Percentiles rank a stretch among this genome's conserved stretches.
These are phyloP conservation scores for Hippoglossus hippoglossus DNA, from an alignment of 2,797 vertebrate species.

Conservation along the genomic window DNA sequence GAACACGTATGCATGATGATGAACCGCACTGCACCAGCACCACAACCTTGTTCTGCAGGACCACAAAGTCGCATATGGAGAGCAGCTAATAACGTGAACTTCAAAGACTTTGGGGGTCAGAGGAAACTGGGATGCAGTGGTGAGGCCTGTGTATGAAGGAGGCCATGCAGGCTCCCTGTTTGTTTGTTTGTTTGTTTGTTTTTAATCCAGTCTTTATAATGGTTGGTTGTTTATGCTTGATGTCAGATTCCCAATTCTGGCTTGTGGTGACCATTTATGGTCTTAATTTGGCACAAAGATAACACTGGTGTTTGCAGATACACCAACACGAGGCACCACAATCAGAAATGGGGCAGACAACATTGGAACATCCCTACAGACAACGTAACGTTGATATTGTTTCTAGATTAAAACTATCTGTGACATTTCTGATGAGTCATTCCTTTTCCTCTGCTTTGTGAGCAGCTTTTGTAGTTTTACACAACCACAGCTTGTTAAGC, in stretches of 20 bases:
- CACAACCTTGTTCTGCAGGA: constrained; percentile 65
- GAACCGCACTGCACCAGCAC: constrained; percentile 54
- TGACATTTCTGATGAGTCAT: background rate
- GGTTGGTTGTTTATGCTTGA: background rate
- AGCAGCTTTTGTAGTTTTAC: too few species aligned
- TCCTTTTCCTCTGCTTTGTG: too few species aligned
- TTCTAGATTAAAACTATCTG: too few species aligned
- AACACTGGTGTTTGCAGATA: background rate
- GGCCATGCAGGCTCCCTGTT: too few species aligned
- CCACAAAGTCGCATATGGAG: constrained; percentile 48
- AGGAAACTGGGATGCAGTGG: constrained; percentile 12
- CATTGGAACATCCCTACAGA: background rate
- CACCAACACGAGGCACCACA: background rate
- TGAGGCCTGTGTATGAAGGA: background rate
- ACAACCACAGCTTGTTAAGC: background rate
- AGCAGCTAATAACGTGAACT: constrained; percentile 49
- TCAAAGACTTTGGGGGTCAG: constrained; percentile 65
- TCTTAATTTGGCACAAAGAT: background rate
- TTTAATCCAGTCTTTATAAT: too few species aligned
- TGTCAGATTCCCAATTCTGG: too few species aligned
- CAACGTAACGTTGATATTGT: too few species aligned
- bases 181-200: too few species aligned
- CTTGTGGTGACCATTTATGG: background rate
- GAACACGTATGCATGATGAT: constrained; percentile 75
- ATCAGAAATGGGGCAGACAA: background rate